A percentile compares a stretch with the other conserved stretches of the same genome.
phyloP scores from a whole-genome alignment of 2,113 vertebrate species.

The Campylomormyrus tamandua region DNA sequence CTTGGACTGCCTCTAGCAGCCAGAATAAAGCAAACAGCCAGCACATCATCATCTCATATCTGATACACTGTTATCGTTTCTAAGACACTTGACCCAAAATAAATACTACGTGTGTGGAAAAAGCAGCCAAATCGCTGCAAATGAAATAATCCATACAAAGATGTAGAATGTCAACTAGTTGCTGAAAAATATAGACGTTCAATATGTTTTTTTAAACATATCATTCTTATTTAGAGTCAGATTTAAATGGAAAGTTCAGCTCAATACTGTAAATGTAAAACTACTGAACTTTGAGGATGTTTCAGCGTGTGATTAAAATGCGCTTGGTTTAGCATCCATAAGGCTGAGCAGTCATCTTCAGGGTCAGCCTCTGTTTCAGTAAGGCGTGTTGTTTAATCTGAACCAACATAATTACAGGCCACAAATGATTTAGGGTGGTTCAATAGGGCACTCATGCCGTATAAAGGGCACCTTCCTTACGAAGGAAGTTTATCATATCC shows the following conservation, averaged over 20 bases:
- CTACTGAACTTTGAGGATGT: not conserved
- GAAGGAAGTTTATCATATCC: slow-evolving; percentile 5
- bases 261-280: not conserved
- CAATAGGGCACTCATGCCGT: not conserved
- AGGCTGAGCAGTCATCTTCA: not conserved
- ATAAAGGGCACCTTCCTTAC: not conserved
- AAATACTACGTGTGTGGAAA: not conserved
- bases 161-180: not conserved
- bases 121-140: not conserved
- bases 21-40: not conserved
- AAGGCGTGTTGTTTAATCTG: slow-evolving; percentile 14
- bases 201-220: not conserved
- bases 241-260: not conserved
- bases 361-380: slow-evolving; percentile 15
- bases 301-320: not conserved
- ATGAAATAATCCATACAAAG: not conserved
- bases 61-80: not conserved
- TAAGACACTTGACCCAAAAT: not conserved
- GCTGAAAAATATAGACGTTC: not conserved
- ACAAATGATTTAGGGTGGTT: not conserved
- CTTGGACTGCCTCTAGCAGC: not conserved
- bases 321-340: not conserved
- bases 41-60: not conserved
- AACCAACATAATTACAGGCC: slow-evolving; percentile 18
- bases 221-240: not conserved